Conservation (phyloP, 1,140 invertebrate genomes). For the Luehdorfia chinensis region DNA sequence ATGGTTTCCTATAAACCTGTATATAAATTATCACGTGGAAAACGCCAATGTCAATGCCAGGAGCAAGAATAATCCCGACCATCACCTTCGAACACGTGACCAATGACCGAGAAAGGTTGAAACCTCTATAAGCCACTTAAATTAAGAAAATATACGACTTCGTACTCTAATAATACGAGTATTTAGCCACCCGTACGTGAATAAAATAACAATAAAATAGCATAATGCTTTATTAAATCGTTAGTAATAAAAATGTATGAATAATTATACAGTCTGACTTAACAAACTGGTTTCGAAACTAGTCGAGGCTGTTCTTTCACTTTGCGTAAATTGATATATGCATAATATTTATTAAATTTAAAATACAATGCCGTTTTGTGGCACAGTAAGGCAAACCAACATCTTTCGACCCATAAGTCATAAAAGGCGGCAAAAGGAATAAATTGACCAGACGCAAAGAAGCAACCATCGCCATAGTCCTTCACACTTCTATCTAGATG, state of each 20-base stretch:
- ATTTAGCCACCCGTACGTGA: neutral
- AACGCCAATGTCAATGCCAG: constrained; percentile 3
- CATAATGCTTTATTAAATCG: neutral
- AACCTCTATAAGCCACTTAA: neutral
- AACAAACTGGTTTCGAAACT: constrained; percentile 2
- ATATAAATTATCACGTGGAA: constrained; percentile 5
- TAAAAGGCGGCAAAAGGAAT: too few relatives aligned
- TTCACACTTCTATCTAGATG: too few relatives aligned
- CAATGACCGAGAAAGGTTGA: neutral
- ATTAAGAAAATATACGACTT: constrained; percentile 1
- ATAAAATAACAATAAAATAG: constrained; percentile 11
- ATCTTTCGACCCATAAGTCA: too few relatives aligned
- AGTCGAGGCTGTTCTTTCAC: constrained; percentile 2
- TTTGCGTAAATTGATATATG: neutral
- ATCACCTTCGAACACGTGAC: constrained; percentile 25
- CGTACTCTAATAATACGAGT: too few relatives aligned
- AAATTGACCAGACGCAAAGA: too few relatives aligned
- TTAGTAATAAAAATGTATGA: constrained; percentile 3
- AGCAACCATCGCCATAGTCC: too few relatives aligned
- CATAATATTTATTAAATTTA: too few relatives aligned
- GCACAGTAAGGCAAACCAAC: too few relatives aligned
- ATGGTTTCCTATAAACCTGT: constrained; percentile 21
- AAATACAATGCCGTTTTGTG: neutral
- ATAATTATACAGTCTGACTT: constrained; percentile 1
- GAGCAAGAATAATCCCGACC: constrained; percentile 23